Conservation (phyloP, 2,888 invertebrate genomes). For the Elmis aenea region DNA sequence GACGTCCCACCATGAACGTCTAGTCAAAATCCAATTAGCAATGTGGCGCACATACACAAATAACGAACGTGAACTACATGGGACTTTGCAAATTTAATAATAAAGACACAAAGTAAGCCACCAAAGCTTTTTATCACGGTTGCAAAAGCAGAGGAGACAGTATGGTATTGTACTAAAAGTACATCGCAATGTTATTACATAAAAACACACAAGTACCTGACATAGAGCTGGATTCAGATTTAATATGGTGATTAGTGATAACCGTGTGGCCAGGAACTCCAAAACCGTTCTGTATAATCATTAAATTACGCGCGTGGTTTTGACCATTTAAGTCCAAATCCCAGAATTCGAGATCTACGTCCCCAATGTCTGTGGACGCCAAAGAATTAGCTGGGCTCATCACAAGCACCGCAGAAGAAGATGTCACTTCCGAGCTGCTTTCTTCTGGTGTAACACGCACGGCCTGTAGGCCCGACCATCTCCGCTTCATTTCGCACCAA, state of each 20-base stretch:
- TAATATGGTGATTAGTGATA: conserved; percentile 31
- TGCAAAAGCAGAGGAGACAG: too few species aligned
- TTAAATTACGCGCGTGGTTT: conserved; percentile 34
- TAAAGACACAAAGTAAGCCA: too few species aligned
- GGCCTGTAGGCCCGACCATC: conserved; percentile 65
- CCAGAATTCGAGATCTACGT: conserved; percentile 78
- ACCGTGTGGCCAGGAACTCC: conserved; percentile 41
- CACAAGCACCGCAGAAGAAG: conserved; percentile 69
- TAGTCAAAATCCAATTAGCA: too few species aligned
- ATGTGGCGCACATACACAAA: too few species aligned
- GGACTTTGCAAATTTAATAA: too few species aligned
- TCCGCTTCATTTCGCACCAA: conserved; percentile 59
- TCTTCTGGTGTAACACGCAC: conserved; percentile 66
- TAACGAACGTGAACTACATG: too few species aligned
- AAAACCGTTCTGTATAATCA: conserved; percentile 42
- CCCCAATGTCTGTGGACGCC: conserved; percentile 69
- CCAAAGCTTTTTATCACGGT: too few species aligned
- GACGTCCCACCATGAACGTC: too few species aligned
- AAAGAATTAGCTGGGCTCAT: conserved; percentile 69
- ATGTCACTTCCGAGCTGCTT: conserved; percentile 71
- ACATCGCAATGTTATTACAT: too few species aligned
- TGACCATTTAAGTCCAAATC: conserved; percentile 59
- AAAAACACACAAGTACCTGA: too few species aligned
- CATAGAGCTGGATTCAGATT: conserved; percentile 28
- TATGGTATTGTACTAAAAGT: too few species aligned